A percentile compares a stretch with the other conserved stretches of the same genome.
phyloP scores from a whole-genome alignment of 2,888 invertebrate species.

The Polyommatus icarus region DNA sequence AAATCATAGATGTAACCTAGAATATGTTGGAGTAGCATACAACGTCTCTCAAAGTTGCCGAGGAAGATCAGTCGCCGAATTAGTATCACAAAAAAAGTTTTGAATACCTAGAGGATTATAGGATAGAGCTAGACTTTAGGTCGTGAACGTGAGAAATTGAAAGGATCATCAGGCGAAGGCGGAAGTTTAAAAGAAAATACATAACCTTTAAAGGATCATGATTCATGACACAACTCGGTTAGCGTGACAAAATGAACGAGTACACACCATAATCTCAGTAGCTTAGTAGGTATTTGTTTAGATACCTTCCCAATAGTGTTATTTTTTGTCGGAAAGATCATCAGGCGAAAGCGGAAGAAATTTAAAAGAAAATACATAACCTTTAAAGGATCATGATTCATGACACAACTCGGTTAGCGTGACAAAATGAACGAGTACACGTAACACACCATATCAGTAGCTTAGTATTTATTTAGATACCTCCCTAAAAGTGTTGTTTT shows the following conservation, averaged over 20 bases:
- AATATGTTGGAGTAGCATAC: background rate
- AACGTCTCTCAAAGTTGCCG: background rate
- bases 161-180: too few relatives aligned
- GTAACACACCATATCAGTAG: slow-evolving; percentile 41
- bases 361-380: too few relatives aligned
- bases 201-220: background rate
- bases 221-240: background rate
- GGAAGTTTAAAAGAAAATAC: too few relatives aligned
- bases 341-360: too few relatives aligned
- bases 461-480: slow-evolving; percentile 48
- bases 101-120: background rate
- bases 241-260: background rate
- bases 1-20: background rate
- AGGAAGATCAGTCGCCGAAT: background rate
- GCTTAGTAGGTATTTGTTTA: slow-evolving; percentile 51
- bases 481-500: slow-evolving; percentile 37
- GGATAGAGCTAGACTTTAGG: too few relatives aligned
- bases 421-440: background rate
- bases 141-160: too few relatives aligned
- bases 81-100: background rate
- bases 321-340: slow-evolving; percentile 47
- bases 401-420: background rate
- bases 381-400: background rate
- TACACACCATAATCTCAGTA: slow-evolving; percentile 41
- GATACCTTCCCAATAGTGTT: slow-evolving; percentile 35